phyloP scores from a whole-genome alignment of 2,113 vertebrate genomes.

The Trochalopteron elliotii region DNA sequence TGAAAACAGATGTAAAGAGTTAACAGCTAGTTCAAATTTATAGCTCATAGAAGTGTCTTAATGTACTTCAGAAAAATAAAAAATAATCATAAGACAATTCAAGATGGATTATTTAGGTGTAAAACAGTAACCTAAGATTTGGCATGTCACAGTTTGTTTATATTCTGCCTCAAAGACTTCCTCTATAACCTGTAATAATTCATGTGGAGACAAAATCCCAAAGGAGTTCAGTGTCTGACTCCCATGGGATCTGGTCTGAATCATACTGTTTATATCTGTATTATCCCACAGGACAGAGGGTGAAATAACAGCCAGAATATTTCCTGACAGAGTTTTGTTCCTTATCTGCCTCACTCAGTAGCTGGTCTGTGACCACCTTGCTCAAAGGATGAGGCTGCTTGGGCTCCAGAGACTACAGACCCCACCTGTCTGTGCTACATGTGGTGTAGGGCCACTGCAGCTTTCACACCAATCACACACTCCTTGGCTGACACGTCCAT shows the following conservation, averaged over 20 bases:
- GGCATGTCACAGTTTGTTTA: not conserved
- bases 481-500: fast-evolving
- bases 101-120: not conserved
- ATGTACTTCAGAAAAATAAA: not conserved
- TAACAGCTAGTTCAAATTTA: not conserved
- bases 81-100: not conserved
- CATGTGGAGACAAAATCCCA: not conserved
- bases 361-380: not conserved
- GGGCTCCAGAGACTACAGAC: not conserved
- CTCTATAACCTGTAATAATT: not conserved
- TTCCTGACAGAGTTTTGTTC: not conserved
- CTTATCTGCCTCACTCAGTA: not conserved
- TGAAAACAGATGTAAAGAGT: not conserved
- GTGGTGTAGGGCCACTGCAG: not conserved
- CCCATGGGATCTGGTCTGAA: not conserved
- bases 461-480: not conserved
- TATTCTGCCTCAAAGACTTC: not conserved
- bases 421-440: not conserved
- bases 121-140: not conserved
- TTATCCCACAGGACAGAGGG: not conserved
- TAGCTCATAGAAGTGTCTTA: not conserved
- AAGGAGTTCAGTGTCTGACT: not conserved
- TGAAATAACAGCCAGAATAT: not conserved
- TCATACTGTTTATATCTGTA: not conserved
- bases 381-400: not conserved